Evolutionary conservation across 1,140 invertebrate genomes (phyloP).

Genomic region (Muscidifurax raptorellus): DNA sequence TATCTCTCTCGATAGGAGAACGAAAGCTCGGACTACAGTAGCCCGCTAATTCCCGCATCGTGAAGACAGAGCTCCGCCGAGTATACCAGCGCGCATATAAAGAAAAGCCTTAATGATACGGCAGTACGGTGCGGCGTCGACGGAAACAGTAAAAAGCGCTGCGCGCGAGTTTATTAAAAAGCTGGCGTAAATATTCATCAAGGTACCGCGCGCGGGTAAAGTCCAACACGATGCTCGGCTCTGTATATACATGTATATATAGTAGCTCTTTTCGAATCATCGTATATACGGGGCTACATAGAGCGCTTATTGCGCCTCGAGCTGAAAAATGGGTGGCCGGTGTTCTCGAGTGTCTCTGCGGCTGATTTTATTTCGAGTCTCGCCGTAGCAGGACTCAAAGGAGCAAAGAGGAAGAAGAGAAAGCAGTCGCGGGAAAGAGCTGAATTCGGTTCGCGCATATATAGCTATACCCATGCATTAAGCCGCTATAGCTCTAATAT

Average conservation of each 20-base stretch:
- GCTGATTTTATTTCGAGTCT: constrained; percentile 19
- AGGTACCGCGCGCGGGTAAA: neutral
- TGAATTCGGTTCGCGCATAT: neutral
- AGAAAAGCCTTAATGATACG: neutral
- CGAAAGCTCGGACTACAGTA: too few relatives aligned
- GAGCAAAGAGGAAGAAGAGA: neutral
- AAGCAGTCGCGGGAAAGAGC: neutral
- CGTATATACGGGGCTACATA: neutral
- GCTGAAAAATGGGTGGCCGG: neutral
- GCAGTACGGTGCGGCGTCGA: too few relatives aligned
- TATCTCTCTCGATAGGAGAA: too few relatives aligned
- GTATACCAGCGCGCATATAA: neutral
- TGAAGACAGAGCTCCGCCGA: neutral
- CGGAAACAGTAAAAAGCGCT: neutral
- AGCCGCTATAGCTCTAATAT: constrained; percentile 59
- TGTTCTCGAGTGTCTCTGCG: neutral
- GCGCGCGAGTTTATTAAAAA: neutral
- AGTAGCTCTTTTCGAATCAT: neutral
- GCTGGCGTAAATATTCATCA: neutral
- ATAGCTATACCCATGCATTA: neutral
- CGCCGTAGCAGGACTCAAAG: neutral
- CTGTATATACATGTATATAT: neutral
- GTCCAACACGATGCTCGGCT: neutral
- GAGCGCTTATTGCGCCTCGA: neutral
- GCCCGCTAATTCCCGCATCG: neutral